Conservation (phyloP, 2,888 invertebrate genomes). For the Mythimna lalbum region DNA sequence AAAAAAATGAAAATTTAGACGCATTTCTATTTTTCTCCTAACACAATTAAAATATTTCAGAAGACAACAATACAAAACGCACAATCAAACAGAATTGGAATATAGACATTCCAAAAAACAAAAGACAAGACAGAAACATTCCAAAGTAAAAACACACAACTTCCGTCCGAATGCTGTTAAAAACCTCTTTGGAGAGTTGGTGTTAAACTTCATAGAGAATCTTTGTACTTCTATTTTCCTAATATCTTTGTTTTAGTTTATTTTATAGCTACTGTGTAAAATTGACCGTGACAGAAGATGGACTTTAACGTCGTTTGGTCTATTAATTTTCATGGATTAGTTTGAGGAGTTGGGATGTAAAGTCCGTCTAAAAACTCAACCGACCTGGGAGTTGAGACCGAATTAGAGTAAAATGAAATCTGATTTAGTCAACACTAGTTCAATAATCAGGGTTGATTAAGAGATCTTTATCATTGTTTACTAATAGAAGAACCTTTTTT, state of each 20-base stretch:
- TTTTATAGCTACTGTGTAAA: constrained; percentile 30
- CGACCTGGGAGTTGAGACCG: too few relatives aligned
- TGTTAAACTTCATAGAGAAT: constrained; percentile 36
- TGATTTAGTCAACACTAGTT: too few relatives aligned
- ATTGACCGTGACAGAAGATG: constrained; percentile 17
- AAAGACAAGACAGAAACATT: constrained; percentile 14
- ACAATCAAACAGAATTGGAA: constrained; percentile 22
- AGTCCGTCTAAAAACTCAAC: too few relatives aligned
- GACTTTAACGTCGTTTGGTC: not conserved
- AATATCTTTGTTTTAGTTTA: constrained; percentile 26
- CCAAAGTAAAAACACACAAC: constrained; percentile 52
- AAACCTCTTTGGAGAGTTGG: constrained; percentile 42
- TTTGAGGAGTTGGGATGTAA: not conserved
- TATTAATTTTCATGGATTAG: constrained; percentile 29
- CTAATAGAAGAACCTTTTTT: too few relatives aligned
- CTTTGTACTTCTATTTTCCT: constrained; percentile 32
- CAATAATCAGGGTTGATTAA: too few relatives aligned
- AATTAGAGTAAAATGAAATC: too few relatives aligned
- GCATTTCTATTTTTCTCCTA: too few relatives aligned
- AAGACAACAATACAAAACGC: not conserved
- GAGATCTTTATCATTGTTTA: too few relatives aligned
- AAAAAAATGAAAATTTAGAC: too few relatives aligned
- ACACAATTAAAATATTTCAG: not conserved
- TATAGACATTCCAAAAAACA: constrained; percentile 22
- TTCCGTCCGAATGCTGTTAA: constrained; percentile 43